Conservation (phyloP, 2,797 vertebrate species). For the Sardinella longiceps region DNA sequence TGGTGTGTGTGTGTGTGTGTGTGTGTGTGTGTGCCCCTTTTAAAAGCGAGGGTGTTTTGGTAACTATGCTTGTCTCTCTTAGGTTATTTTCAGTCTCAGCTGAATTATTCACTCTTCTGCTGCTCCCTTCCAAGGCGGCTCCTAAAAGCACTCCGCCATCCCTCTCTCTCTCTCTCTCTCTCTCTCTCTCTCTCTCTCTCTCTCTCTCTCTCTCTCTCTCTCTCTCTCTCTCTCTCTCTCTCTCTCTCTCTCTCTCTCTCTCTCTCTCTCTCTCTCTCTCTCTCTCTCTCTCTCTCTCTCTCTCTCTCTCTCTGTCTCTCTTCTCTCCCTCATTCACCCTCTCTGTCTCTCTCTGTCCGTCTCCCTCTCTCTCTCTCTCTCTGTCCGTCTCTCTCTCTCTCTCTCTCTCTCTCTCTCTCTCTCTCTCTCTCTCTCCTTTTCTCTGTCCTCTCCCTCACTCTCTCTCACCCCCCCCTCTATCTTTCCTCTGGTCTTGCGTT, state of each 20-base stretch:
- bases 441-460: not conserved
- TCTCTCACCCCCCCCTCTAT: not conserved
- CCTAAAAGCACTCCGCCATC: not conserved
- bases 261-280: not conserved
- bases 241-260: too few species aligned
- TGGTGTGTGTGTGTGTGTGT: not conserved
- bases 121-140: not conserved
- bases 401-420: conserved; percentile 16
- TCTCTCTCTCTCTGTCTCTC: conserved; percentile 27
- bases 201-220: conserved; percentile 59
- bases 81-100: not conserved
- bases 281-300: not conserved
- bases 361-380: conserved; percentile 42
- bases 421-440: conserved; percentile 28
- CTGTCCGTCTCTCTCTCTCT: conserved; percentile 35
- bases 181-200: conserved; percentile 47
- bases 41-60: not conserved
- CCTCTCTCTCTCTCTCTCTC: not conserved
- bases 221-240: conserved; percentile 60
- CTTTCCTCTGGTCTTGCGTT: conserved; percentile 35
- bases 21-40: not conserved
- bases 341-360: conserved; percentile 14
- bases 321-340: conserved; percentile 29
- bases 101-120: not conserved
- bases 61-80: not conserved